Conservation (phyloP, 2,797 vertebrate species). For the Chromobotia macracanthus region DNA sequence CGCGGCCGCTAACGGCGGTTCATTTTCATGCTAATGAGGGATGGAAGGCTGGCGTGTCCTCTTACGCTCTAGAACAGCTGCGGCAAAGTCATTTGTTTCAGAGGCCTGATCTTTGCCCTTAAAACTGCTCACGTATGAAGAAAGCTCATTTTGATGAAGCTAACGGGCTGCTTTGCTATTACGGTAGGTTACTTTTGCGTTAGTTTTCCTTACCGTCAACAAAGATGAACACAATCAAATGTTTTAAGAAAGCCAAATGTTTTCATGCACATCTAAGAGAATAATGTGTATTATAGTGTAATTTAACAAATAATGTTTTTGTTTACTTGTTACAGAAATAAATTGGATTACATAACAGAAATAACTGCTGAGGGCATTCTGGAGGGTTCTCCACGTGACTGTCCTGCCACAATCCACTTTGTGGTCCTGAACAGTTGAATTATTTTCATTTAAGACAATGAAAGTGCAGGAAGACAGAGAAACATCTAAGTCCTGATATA, state of each 20-base stretch:
- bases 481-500: background rate
- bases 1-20: slow-evolving; percentile 39
- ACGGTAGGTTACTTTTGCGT: background rate
- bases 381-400: slow-evolving; percentile 83
- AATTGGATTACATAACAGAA: too few relatives aligned
- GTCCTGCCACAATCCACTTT: slow-evolving; percentile 86
- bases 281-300: too few relatives aligned
- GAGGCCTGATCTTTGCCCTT: slow-evolving; percentile 45
- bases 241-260: too few relatives aligned
- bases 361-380: slow-evolving; percentile 75
- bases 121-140: slow-evolving; percentile 41
- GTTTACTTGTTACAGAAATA: too few relatives aligned
- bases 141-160: slow-evolving; percentile 11
- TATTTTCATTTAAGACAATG: slow-evolving; percentile 71
- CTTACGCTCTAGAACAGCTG: slow-evolving; percentile 38
- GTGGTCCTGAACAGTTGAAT: slow-evolving; percentile 88
- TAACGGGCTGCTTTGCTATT: slow-evolving; percentile 45
- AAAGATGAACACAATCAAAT: too few relatives aligned
- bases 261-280: too few relatives aligned
- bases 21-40: slow-evolving; percentile 29
- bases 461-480: background rate
- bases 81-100: slow-evolving; percentile 40
- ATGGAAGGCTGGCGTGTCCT: slow-evolving; percentile 39
- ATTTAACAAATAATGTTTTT: too few relatives aligned
- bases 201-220: background rate